Evolutionary conservation across 2,888 invertebrate species (phyloP).

Genomic region (Liposcelis brunnea): DNA sequence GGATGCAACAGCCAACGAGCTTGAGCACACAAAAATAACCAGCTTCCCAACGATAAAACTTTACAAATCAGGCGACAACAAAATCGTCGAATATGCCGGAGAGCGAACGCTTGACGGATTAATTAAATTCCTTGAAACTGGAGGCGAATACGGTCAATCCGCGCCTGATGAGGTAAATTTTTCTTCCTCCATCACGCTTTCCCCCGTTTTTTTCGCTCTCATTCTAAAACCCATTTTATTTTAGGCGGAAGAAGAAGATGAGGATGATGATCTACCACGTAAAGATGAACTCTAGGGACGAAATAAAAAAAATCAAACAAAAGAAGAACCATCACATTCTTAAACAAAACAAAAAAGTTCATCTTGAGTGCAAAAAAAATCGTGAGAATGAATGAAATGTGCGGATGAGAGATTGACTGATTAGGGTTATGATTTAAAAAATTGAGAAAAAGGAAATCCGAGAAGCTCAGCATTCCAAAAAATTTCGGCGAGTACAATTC

Average conservation of each 20-base stretch:
- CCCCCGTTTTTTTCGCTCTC: background rate
- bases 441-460: no score
- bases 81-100: constrained; percentile 82
- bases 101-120: constrained; percentile 89
- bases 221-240: constrained; percentile 13
- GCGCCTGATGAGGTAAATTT: constrained; percentile 32
- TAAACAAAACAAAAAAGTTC: background rate
- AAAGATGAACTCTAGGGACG: constrained; percentile 59
- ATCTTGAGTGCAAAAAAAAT: background rate
- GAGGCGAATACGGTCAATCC: constrained; percentile 61
- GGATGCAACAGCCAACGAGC: constrained; percentile 95
- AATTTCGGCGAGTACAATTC: no score
- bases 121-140: constrained; percentile 82
- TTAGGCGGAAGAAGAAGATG: constrained; percentile 44
- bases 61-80: constrained; percentile 84
- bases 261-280: constrained; percentile 52
- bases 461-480: no score
- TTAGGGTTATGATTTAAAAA: no score
- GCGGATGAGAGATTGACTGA: no score
- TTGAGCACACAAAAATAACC: constrained; percentile 86
- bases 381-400: no score
- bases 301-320: constrained; percentile 6
- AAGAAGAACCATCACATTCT: constrained; percentile 3
- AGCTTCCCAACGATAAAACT: constrained; percentile 90
- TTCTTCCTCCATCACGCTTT: background rate